phyloP scores from a whole-genome alignment of 2,797 vertebrate genomes.

The Fundulus diaphanus region DNA sequence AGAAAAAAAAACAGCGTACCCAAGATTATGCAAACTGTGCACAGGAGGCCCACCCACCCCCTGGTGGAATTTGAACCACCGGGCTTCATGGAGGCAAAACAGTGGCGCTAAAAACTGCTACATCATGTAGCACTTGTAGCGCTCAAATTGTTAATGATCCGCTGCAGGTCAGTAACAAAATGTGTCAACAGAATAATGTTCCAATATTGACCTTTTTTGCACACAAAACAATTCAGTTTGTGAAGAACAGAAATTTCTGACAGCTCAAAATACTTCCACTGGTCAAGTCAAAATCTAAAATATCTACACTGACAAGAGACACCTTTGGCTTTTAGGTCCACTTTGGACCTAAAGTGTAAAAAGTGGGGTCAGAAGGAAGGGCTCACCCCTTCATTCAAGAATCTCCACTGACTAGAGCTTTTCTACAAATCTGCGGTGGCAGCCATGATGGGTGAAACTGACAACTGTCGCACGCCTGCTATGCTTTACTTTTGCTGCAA shows the following conservation, averaged over 20 bases:
- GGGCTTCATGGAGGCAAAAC: background rate
- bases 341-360: background rate
- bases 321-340: background rate
- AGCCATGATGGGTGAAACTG: background rate
- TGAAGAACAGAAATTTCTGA: background rate
- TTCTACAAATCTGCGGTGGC: background rate
- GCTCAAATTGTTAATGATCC: background rate
- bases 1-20: background rate
- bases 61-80: background rate
- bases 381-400: background rate
- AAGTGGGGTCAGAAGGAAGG: background rate
- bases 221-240: background rate
- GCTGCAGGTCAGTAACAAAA: background rate
- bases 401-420: background rate
- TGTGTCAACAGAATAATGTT: too few relatives aligned
- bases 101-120: background rate
- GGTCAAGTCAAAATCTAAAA: background rate
- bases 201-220: background rate
- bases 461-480: background rate
- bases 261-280: background rate
- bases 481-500: background rate
- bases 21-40: background rate
- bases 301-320: background rate
- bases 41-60: background rate
- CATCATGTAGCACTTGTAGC: background rate